Evolutionary conservation across 92 coral and sea anemone species (phyloP).

Genomic region (Bergia puertoricense): DNA sequence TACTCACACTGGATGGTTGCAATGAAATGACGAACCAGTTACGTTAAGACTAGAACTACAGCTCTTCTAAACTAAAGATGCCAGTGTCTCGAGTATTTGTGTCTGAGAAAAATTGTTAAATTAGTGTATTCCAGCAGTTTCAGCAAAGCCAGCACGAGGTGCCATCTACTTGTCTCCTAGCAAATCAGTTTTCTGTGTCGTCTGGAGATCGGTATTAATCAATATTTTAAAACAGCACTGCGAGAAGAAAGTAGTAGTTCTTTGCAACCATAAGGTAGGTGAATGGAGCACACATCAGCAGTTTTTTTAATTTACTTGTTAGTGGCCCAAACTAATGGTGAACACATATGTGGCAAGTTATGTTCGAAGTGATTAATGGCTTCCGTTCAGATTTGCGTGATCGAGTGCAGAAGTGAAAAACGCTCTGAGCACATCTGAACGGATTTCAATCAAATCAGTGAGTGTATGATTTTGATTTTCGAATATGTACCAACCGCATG

Average conservation of each 20-base stretch:
- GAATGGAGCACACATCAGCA: background rate
- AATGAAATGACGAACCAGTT: background rate
- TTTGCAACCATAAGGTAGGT: background rate
- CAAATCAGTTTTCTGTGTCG: background rate
- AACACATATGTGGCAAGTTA: conserved; percentile 13
- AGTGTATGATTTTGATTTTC: too few relatives aligned
- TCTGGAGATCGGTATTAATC: background rate
- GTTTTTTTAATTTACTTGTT: too few relatives aligned
- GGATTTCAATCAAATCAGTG: background rate
- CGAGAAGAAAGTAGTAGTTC: background rate
- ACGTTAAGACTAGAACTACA: background rate
- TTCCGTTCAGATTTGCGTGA: background rate
- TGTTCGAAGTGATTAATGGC: background rate
- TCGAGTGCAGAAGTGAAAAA: background rate
- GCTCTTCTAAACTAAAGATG: background rate
- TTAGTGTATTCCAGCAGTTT: conserved; percentile 10
- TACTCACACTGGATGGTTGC: background rate
- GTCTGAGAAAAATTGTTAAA: conserved; percentile 5
- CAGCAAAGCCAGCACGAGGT: background rate
- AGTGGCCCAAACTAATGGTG: background rate
- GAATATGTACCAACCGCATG: too few relatives aligned
- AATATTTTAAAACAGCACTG: background rate
- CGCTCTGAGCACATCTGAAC: background rate
- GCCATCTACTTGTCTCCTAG: background rate
- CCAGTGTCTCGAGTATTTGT: background rate